Evolutionary conservation across 2,888 invertebrate genomes (phyloP).

Genomic region (Acrobasis repandana): DNA sequence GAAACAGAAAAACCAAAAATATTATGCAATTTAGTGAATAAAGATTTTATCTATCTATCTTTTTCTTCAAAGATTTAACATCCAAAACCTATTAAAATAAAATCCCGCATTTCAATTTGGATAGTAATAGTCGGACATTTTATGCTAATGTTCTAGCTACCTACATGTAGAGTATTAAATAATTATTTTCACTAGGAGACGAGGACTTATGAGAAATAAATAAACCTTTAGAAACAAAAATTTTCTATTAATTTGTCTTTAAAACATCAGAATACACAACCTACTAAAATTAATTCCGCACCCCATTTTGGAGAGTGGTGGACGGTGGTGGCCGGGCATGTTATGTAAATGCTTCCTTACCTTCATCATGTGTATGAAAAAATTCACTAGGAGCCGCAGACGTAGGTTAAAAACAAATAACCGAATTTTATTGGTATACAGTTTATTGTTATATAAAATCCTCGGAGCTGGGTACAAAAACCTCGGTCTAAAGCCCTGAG

Average conservation of each 20-base stretch:
- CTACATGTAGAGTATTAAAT: not conserved
- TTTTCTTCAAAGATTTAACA: too few species aligned
- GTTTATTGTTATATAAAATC: not conserved
- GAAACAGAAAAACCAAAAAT: not conserved
- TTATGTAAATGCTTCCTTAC: too few species aligned
- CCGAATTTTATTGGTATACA: too few species aligned
- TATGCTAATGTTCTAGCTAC: conserved; percentile 57
- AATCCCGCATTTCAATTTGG: conserved; percentile 49
- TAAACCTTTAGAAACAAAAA: too few species aligned
- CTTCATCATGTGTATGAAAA: not conserved
- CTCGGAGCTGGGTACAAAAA: conserved; percentile 6
- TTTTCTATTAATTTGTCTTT: too few species aligned
- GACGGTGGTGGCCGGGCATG: too few species aligned
- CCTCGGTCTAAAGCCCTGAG: conserved; percentile 39
- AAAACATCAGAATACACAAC: too few species aligned
- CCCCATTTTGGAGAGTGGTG: conserved; percentile 50
- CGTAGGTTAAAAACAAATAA: too few species aligned
- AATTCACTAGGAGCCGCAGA: not conserved
- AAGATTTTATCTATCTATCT: too few species aligned
- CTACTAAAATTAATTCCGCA: conserved; percentile 41
- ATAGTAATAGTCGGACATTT: conserved; percentile 49
- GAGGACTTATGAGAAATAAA: not conserved
- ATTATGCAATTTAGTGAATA: too few species aligned
- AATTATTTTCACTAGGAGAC: conserved; percentile 3
- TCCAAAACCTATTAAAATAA: too few species aligned